phyloP scores from a whole-genome alignment of 2,797 vertebrate species.

The Sebastes kiyomatsui region DNA sequence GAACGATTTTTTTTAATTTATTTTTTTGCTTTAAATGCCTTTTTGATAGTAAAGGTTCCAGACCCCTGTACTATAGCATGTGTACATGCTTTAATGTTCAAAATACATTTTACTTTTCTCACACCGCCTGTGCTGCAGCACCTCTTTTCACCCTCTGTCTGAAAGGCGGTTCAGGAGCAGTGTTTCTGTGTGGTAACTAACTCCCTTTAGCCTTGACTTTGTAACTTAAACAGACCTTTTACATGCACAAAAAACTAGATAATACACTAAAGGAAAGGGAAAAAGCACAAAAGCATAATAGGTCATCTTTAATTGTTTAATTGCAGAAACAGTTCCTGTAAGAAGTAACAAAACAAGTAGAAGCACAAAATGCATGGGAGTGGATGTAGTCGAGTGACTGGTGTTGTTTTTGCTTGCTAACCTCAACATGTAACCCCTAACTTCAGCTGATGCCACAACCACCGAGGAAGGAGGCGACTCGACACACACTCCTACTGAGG shows the following conservation, averaged over 20 bases:
- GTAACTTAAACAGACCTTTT: too few species aligned
- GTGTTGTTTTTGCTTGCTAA: constrained; percentile 23
- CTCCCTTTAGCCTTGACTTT: too few species aligned
- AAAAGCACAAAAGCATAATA: background rate
- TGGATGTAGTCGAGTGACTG: background rate
- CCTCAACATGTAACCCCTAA: constrained; percentile 45
- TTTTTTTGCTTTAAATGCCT: too few species aligned
- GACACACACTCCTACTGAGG: constrained; percentile 18
- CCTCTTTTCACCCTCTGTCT: too few species aligned
- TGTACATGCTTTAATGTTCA: too few species aligned
- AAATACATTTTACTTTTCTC: too few species aligned
- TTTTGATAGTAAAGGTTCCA: rapidly evolving
- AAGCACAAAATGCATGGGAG: background rate
- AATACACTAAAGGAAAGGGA: too few species aligned
- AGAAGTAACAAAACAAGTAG: background rate
- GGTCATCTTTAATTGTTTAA: background rate
- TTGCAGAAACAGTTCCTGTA: background rate
- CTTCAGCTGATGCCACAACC: constrained; percentile 38
- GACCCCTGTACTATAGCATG: rapidly evolving
- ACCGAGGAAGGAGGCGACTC: constrained; percentile 17
- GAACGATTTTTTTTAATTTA: rapidly evolving
- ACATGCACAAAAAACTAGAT: too few species aligned
- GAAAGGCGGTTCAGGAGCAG: too few species aligned
- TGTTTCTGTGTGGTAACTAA: too few species aligned
- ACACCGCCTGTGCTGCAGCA: too few species aligned